Base-by-base conservation (phyloP, 2,113 vertebrate genomes). In the Seriola dumerili region DNA sequence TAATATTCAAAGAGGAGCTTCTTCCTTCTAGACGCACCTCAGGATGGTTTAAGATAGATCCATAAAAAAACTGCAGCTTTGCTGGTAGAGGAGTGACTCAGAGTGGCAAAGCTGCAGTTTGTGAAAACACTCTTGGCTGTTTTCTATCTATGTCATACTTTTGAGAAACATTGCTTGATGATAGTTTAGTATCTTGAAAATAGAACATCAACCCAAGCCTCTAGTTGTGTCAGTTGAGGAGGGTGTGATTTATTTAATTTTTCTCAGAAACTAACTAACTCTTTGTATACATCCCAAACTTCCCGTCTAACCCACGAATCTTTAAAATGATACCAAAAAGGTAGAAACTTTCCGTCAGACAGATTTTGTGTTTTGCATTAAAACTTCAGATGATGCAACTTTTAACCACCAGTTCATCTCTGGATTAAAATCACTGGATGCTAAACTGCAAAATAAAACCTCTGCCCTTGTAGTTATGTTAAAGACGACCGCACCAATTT, bases 1-100 rank as follows among this genome's bases (percentile, higher is more conserved):
- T 97, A 96, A 96, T 96, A 96, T 95, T 96, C 86, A 88, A 84
- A 89, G 86, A 96, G 82, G 82, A 61, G 81, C 81, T 72, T 85
- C 87, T 83, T 85, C 68, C 73, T 75, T 63, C 84, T 34, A 55
- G 76, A 80, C 13, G 64, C 93, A 40, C 85, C 94, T 95, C 84
- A 36, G 76, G 80, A 57, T 67, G 84, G 78, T 83, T 76, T 77
- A 70, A 83, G 88, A 82, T 57, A 48, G 70, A 82, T 72, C 78
- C 63, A 36, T 66, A 40, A 72, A 58, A 64, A 55, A 32, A 21
- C n/a, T 29, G 66, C 66, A 50, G 73, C 66, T 76, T 65, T 74
- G 52, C 12, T 59, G 2, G 3, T 7, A 10, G 21, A 13, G 10
- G 50, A 38, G 29, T 19, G 61, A 69, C 3, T 78, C 44, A 62